phyloP scores from a whole-genome alignment of 2,113 vertebrate species.

The Etheostoma spectabile region DNA sequence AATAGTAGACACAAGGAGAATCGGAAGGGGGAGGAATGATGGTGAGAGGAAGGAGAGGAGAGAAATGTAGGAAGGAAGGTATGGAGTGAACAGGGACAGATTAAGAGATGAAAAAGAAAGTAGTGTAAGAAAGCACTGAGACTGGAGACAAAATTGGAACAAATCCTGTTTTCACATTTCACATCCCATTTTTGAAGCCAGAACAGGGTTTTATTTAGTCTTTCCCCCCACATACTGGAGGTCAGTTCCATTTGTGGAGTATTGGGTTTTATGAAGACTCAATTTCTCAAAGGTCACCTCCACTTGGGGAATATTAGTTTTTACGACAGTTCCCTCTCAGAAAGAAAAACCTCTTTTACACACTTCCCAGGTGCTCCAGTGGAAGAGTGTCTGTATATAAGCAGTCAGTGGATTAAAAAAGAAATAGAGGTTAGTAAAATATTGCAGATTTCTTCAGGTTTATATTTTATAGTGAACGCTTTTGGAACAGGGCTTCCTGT shows the following conservation, averaged over 20 bases:
- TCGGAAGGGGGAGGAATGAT: not conserved
- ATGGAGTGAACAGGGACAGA: not conserved
- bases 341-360: constrained; percentile 33
- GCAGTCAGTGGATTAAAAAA: not conserved
- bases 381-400: not conserved
- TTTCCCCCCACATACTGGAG: constrained; percentile 22
- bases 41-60: not conserved
- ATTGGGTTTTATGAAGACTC: constrained; percentile 56
- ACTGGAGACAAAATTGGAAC: constrained; percentile 5
- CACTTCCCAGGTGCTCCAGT: constrained; percentile 13
- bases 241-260: constrained; percentile 56
- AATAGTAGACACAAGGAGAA: not conserved
- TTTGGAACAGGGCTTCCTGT: constrained; percentile 33
- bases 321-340: constrained; percentile 39
- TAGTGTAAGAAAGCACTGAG: not conserved
- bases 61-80: not conserved
- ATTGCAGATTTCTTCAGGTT: not conserved
- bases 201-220: constrained; percentile 27
- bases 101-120: not conserved
- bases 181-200: constrained; percentile 17
- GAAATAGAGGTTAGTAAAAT: not conserved
- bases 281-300: constrained; percentile 64
- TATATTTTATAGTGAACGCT: constrained; percentile 8
- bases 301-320: constrained; percentile 61
- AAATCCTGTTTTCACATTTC: constrained; percentile 49